These are phyloP conservation scores for Penaeus vannamei DNA, from an alignment of 1,140 invertebrate species.

Conservation along the genomic window DNA sequence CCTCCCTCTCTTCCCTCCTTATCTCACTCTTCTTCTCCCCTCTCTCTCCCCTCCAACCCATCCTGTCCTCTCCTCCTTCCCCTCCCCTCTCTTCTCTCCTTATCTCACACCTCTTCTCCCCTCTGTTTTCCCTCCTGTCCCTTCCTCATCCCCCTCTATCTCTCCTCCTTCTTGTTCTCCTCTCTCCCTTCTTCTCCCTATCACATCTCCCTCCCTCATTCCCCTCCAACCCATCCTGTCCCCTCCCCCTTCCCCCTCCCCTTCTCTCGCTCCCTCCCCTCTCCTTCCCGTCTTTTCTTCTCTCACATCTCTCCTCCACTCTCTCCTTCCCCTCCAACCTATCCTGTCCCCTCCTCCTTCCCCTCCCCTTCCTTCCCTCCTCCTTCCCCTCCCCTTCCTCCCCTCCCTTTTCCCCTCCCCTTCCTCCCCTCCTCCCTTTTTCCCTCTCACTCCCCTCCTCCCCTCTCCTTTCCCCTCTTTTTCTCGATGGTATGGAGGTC, in stretches of 20 bases:
- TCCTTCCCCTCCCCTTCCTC: too few relatives aligned
- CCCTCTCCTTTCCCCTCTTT: too few relatives aligned
- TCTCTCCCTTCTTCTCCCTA: not conserved
- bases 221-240: not conserved
- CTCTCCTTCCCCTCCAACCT: too few relatives aligned
- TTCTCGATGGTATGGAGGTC: too few relatives aligned
- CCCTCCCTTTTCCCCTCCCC: too few relatives aligned
- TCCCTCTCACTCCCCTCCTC: too few relatives aligned
- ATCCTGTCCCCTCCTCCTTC: too few relatives aligned
- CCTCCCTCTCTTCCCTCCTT: not conserved
- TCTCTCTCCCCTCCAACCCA: not conserved
- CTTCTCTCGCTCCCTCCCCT: not conserved
- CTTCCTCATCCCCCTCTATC: not conserved
- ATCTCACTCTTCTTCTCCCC: not conserved
- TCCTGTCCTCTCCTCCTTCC: conserved; percentile 13
- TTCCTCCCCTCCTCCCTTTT: too few relatives aligned
- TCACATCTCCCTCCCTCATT: not conserved
- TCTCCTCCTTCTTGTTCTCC: conserved; percentile 1
- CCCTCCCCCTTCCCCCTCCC: not conserved
- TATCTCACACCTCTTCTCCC: conserved; percentile 1
- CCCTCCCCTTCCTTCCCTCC: too few relatives aligned
- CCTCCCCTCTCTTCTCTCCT: not conserved
- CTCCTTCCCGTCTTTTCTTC: not conserved
- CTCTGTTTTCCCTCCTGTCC: not conserved
- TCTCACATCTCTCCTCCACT: not conserved